Evolutionary conservation across 2,888 invertebrate genomes (phyloP), one percentile per base, ranked within the genome.

Genomic region (Epistrophella euchroma): DNA sequence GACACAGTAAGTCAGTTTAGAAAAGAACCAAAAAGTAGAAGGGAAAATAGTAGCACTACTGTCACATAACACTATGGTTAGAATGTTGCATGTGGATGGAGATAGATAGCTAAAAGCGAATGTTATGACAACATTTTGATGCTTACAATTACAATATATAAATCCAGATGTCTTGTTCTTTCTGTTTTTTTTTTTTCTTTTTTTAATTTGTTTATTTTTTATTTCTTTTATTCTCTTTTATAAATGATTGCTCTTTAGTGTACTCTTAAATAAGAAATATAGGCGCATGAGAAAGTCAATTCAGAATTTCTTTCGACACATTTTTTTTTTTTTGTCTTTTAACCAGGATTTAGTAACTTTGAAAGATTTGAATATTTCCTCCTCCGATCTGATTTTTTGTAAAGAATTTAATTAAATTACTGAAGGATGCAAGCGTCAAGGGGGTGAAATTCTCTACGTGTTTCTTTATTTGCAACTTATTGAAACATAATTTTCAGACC

Each of bases 21-120:
- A 15, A 10, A 13, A 13, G 13, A 7, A 25, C 4, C 11, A 3
- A 4, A 19, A 5, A 2, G 47, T 19, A 2, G 22, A 2, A 19
- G 17, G 22, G 19, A 58, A 28, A 47, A 11, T 37, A 73, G 32
- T 17, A 45, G 56, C 11, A 25, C 13, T 35, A 28, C 4, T 22
- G 37, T 50, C 62, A 28, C 13, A 22, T 40, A 62, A 62, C 62
- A 64, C 52, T 55, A 74, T 52, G 11, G 50, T 17, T 47, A 13
- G 28, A 40, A 15, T 22, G 2, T n/a, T 73, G 19, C 60, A 50
- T 50, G 17, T 37, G 52, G 28, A 43, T 40, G 13, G 19, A 9
- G 9, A 40, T 25, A 7, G 25, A 25, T 25, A n/a, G 47, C 19
- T 9, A 28, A 13, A 28, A 56, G 32, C 17, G 56, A 56, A 56